Evolutionary conservation across 2,888 invertebrate genomes (phyloP).

Genomic region (Ennomos erosarius): DNA sequence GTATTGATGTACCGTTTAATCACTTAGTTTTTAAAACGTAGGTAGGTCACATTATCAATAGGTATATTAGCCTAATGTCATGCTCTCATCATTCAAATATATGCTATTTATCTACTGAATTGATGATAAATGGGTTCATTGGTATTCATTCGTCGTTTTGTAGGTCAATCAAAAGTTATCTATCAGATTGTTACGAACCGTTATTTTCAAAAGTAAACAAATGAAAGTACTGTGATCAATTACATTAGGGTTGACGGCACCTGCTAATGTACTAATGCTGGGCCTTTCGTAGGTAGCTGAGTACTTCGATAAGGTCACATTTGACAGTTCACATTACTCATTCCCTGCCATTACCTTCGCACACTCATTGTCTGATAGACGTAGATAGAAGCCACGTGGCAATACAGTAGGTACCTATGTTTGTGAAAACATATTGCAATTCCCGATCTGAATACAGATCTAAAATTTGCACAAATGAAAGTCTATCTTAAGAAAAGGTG

Average conservation of each 20-base stretch:
- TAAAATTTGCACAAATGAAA: conserved; percentile 28
- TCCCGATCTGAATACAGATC: conserved; percentile 2
- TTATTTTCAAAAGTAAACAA: conserved; percentile 16
- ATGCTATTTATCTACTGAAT: background rate
- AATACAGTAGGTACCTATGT: conserved; percentile 1
- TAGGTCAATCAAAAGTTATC: conserved; percentile 14
- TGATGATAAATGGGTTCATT: conserved; percentile 2
- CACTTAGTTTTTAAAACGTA: too few relatives aligned
- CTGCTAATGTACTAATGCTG: conserved; percentile 12
- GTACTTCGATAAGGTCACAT: conserved; percentile 24
- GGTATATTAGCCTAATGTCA: too few relatives aligned
- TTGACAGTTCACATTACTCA: conserved; percentile 26
- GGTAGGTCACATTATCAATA: too few relatives aligned
- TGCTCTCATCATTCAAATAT: too few relatives aligned
- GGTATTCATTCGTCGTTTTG: conserved; percentile 9
- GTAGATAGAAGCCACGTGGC: conserved; percentile 18
- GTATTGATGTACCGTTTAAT: too few relatives aligned
- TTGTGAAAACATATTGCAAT: conserved; percentile 1
- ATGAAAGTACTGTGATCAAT: conserved; percentile 29
- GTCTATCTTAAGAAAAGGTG: conserved; percentile 55
- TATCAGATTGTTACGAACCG: conserved; percentile 14
- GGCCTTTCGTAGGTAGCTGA: conserved; percentile 13
- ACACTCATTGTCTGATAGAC: conserved; percentile 25
- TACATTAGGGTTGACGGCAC: conserved; percentile 22
- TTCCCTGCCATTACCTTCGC: conserved; percentile 20